phyloP scores from a whole-genome alignment of 2,797 vertebrate genomes.

The Benthosema pterotum region DNA sequence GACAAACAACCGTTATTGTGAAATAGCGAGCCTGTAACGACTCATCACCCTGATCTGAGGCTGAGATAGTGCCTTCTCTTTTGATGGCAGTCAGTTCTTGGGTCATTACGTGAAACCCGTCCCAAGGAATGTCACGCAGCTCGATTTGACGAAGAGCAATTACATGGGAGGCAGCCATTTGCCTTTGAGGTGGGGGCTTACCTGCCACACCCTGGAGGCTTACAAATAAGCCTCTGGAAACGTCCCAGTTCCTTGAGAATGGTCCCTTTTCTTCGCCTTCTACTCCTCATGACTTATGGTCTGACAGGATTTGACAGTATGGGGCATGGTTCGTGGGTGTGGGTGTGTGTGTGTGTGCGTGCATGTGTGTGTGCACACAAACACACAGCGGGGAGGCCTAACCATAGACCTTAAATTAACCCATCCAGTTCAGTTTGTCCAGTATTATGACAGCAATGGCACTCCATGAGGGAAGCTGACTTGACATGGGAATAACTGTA shows the following conservation, averaged over 20 bases:
- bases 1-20: constrained; percentile 35
- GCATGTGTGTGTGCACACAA: neutral
- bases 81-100: constrained; percentile 51
- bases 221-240: constrained; percentile 65
- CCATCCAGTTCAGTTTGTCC: constrained; percentile 46
- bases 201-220: constrained; percentile 64
- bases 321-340: neutral
- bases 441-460: constrained; percentile 37
- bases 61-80: constrained; percentile 40
- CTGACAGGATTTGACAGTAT: constrained; percentile 55
- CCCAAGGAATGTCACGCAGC: constrained; percentile 64
- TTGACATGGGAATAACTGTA: constrained; percentile 13
- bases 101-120: constrained; percentile 54
- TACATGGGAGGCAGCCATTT: constrained; percentile 63
- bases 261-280: constrained; percentile 35
- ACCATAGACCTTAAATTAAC: constrained; percentile 16
- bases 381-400: neutral
- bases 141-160: constrained; percentile 68
- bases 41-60: constrained; percentile 43
- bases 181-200: constrained; percentile 66
- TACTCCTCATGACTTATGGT: constrained; percentile 36
- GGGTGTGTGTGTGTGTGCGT: neutral
- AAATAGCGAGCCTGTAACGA: constrained; percentile 36
- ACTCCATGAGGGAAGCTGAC: constrained; percentile 33
- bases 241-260: constrained; percentile 54